Evolutionary conservation across 2,113 vertebrate species (phyloP).

Genomic region (Callaeas wilsoni): DNA sequence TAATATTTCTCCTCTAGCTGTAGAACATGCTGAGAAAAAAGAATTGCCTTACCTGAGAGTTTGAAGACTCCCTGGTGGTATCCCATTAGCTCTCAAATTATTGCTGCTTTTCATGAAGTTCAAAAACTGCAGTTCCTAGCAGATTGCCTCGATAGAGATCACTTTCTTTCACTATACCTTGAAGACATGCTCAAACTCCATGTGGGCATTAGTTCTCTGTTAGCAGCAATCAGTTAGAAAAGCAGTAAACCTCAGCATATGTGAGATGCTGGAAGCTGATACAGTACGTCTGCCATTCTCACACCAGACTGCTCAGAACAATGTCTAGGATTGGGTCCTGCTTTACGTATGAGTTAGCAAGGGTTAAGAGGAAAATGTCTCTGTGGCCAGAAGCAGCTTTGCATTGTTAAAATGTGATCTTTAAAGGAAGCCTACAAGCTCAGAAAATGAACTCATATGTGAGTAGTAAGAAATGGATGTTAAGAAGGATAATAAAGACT

Average conservation of each 20-base stretch:
- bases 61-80: not conserved
- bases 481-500: not conserved
- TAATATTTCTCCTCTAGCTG: not conserved
- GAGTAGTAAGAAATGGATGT: not conserved
- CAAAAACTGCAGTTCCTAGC: not conserved
- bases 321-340: not conserved
- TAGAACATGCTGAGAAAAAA: not conserved
- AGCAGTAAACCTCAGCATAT: not conserved
- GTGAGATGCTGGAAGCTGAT: not conserved
- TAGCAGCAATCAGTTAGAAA: not conserved
- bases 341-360: not conserved
- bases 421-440: not conserved
- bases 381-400: not conserved
- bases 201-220: not conserved
- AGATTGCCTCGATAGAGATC: not conserved
- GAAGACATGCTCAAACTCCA: not conserved
- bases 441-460: not conserved
- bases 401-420: not conserved
- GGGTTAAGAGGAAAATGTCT: not conserved
- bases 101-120: not conserved
- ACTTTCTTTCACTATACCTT: not conserved
- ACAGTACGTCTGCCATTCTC: not conserved
- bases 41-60: not conserved
- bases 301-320: not conserved
- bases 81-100: not conserved